Base-by-base conservation (phyloP, 2,797 vertebrate genomes). In the Crocidura indochinensis region DNA sequence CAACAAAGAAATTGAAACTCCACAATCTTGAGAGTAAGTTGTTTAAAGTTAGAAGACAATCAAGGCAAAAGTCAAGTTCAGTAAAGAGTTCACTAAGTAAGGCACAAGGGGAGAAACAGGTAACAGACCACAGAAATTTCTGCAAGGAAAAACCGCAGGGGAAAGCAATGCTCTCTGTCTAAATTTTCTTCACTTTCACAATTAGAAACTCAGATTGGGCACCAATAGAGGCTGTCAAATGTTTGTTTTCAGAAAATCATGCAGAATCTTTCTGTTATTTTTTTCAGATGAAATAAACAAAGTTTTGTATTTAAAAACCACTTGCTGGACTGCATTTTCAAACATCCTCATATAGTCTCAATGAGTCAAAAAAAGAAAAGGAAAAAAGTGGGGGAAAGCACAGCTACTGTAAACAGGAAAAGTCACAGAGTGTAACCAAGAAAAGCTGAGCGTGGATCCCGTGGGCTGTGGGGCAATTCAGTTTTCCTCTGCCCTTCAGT, bases 291-390 rank as follows among this genome's bases (percentile, higher is more conserved):
- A 96, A 78, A 96, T n/a, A 38, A 69, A 69, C 19, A 91, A 96
- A 93, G 95, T 95, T 97, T 89, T 84, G 81, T 71, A 44, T 56
- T 93, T 24, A 6, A 97, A 64, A 96, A 84, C 91, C 76, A 79
- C 90, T 92, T 93, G 93, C 97, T 97, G 96, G 69, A 6, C 26
- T 95, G 11, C 97, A 97, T 97, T 97, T 98, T 98, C 97, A 97
- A 97, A 94, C 22, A 68, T 56, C 93, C 89, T 24, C 87, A 94
- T 95, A 95, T 93, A 93, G 75, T 56, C 85, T 62, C 77, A 65
- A 81, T 81, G 76, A 90, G 85, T 90, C 65, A 12, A 80, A 84
- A 31, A 31, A 67, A 31, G n/a, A 19, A 20, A 67, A 85, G 91
- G 74, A n/a, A 20, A 68, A 77, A 91, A 75, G 24, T 2, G 12